phyloP scores from a whole-genome alignment of 2,888 invertebrate genomes.

The Parasteatoda lunata region DNA sequence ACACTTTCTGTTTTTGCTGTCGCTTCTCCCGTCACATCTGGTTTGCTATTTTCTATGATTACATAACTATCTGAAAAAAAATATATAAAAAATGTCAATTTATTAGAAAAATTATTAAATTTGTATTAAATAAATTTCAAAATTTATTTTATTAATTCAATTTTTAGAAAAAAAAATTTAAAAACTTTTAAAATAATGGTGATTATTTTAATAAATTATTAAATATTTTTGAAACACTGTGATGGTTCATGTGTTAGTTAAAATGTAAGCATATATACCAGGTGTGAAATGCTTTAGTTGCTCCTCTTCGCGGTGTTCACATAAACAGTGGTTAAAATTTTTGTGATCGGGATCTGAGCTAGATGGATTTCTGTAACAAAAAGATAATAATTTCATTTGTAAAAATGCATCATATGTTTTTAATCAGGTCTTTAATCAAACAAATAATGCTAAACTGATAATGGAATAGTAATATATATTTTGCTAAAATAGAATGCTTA shows the following conservation, averaged over 20 bases:
- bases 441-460: too few relatives aligned
- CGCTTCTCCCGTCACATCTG: slow-evolving; percentile 57
- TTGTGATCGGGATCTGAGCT: slow-evolving; percentile 57
- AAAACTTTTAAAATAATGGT: neutral
- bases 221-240: neutral
- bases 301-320: slow-evolving; percentile 63
- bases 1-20: slow-evolving; percentile 58
- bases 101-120: neutral
- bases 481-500: too few relatives aligned
- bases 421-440: too few relatives aligned
- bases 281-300: slow-evolving; percentile 59
- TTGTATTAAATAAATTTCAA: neutral
- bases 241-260: neutral
- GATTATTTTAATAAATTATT: neutral
- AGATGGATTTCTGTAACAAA: slow-evolving; percentile 24
- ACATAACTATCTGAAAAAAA: slow-evolving; percentile 57
- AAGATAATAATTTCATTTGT: too few relatives aligned
- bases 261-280: slow-evolving; percentile 15
- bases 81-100: neutral
- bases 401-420: too few relatives aligned
- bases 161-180: neutral
- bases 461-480: too few relatives aligned
- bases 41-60: slow-evolving; percentile 62
- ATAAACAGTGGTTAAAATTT: slow-evolving; percentile 55
- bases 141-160: neutral